Evolutionary conservation across 2,888 invertebrate species (phyloP).

Genomic region (Leucoptera coffeella): DNA sequence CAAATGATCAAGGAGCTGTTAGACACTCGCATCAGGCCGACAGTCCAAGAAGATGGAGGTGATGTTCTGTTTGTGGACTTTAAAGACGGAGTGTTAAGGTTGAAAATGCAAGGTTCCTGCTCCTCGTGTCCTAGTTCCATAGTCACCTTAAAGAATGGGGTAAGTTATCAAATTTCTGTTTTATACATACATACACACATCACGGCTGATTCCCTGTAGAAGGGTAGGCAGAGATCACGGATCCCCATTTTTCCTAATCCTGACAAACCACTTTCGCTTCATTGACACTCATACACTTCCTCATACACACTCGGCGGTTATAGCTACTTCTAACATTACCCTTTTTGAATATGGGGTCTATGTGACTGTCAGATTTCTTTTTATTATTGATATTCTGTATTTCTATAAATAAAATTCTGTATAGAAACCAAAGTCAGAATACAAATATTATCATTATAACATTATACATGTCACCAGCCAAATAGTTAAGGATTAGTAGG

Average conservation of each 20-base stretch:
- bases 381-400: too few relatives aligned
- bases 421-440: too few relatives aligned
- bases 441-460: too few relatives aligned
- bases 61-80: constrained; percentile 92
- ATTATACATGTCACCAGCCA: too few relatives aligned
- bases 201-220: too few relatives aligned
- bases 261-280: too few relatives aligned
- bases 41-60: constrained; percentile 99
- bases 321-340: not conserved
- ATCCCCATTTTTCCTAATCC: too few relatives aligned
- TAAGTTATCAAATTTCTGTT: constrained; percentile 11
- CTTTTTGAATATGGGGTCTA: not conserved
- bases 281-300: not conserved
- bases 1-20: constrained; percentile 98
- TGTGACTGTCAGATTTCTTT: not conserved
- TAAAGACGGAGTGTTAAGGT: constrained; percentile 86
- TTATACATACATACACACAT: too few relatives aligned
- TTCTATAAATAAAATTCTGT: too few relatives aligned
- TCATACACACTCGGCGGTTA: not conserved
- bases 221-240: too few relatives aligned
- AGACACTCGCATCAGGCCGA: constrained; percentile 94
- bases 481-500: too few relatives aligned
- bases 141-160: constrained; percentile 93
- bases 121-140: constrained; percentile 97
- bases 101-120: constrained; percentile 98